These are phyloP conservation scores for Caenorhabditis sinica DNA, from an alignment of 2,888 invertebrate species.

Conservation along the genomic window DNA sequence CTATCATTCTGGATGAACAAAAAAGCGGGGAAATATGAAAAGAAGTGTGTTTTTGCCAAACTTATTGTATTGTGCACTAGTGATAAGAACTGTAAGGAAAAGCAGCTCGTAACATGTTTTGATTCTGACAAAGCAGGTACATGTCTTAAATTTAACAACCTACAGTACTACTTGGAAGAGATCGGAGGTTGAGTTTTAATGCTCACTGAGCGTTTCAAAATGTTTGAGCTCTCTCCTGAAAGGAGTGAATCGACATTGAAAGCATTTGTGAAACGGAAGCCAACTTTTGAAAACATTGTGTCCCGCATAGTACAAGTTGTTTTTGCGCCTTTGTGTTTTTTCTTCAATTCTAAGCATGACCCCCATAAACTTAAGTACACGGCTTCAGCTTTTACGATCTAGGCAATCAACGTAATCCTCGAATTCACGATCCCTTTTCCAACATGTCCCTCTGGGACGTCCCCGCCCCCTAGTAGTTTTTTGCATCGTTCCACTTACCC, in stretches of 20 bases:
- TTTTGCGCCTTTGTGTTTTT: constrained; percentile 49
- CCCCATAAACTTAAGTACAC: constrained; percentile 47
- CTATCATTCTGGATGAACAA: constrained; percentile 50
- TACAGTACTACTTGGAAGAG: constrained; percentile 1
- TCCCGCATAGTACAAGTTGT: constrained; percentile 50
- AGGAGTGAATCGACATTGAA: neutral
- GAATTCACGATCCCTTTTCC: constrained; percentile 18
- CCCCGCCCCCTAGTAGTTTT: constrained; percentile 31
- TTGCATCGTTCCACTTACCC: constrained; percentile 30
- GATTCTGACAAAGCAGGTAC: constrained; percentile 1
- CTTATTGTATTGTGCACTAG: constrained; percentile 24
- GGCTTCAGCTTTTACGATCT: constrained; percentile 47
- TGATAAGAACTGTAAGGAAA: constrained; percentile 23
- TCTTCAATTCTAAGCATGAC: constrained; percentile 34
- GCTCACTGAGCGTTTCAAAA: neutral
- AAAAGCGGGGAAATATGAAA: constrained; percentile 29
- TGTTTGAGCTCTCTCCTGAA: neutral
- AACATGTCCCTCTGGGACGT: constrained; percentile 50
- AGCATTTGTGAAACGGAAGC: constrained; percentile 6
- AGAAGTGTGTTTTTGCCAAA: constrained; percentile 44
- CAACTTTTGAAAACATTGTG: constrained; percentile 19
- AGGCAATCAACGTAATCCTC: constrained; percentile 58
- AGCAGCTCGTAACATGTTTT: neutral
- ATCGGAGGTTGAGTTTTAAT: neutral
- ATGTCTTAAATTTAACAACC: neutral